Base-by-base conservation (phyloP, 2,113 vertebrate species). In the Oreotrochilus melanogaster region DNA sequence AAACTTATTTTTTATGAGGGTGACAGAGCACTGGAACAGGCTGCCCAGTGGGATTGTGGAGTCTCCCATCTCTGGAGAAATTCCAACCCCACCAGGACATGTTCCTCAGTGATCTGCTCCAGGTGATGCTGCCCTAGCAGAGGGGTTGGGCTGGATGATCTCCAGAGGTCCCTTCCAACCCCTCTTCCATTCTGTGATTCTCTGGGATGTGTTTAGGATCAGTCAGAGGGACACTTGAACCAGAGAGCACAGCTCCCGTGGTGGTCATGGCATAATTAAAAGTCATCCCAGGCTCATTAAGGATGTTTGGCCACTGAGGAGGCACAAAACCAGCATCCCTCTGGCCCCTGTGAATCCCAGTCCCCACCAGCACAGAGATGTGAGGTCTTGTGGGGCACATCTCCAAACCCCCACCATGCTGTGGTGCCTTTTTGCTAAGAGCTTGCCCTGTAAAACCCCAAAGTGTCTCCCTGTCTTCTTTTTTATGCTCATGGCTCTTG, bases 151-250 rank as follows among this genome's bases (percentile, higher is more conserved):
- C 39, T 39, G 12, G 39, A 39, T 39, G 39, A 51, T 51, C 14
- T 51, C 13, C 50, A 27, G 50, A 27, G 24, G 50, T 51, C 50
- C 50, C 50, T 51, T 51, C 50, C 50, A 51, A 51, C 24, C 50
- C 50, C 24, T 6, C 24, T 6, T 8, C 50, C 50, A 14, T 14
- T 51, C 50, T 51, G 50, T 51, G 50, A 51, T 27, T 51, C 45
- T 47, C 18, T 0, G 0, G 9, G 0, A 2, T 23, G 69, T 25
- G 42, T 37, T 56, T 53, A 43, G 64, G 61, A 22, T 3, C 1
- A 1, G 23, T n/a, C 48, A 23, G 30, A 54, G 70, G 66, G 81
- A 47, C 15, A 35, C 28, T 69, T 30, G 60, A 58, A 58, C 60
- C 50, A 21, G 47, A 9, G 13, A 56, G 42, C 17, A 9, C 4